Evolutionary conservation across 2,797 vertebrate species (phyloP).

Genomic region (Pseudotriccus pelzelni): DNA sequence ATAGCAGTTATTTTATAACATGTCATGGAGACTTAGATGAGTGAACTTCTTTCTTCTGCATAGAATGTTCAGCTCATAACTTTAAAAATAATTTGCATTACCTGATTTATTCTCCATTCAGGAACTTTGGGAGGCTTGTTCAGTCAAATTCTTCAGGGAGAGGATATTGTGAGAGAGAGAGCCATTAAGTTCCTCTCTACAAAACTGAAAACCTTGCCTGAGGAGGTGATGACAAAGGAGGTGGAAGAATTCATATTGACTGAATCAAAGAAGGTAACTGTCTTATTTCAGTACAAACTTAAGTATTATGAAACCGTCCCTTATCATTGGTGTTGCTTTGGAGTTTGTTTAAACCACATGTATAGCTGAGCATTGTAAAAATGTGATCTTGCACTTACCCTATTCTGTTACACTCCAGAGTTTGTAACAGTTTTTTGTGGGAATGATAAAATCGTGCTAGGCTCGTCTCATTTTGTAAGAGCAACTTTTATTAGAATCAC

Average conservation of each 20-base stretch:
- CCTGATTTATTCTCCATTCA: slow-evolving; percentile 50
- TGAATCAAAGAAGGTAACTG: slow-evolving; percentile 92
- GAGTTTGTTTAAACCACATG: background rate
- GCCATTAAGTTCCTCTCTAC: slow-evolving; percentile 95
- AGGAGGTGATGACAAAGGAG: slow-evolving; percentile 95
- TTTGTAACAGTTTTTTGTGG: background rate
- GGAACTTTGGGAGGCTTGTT: slow-evolving; percentile 95
- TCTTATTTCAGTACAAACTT: background rate
- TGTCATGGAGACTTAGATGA: background rate
- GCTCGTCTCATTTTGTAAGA: background rate
- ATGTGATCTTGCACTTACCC: fast-evolving
- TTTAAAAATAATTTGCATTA: background rate
- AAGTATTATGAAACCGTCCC: background rate
- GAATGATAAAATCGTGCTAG: background rate
- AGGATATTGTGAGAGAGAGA: slow-evolving; percentile 93
- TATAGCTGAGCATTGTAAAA: background rate
- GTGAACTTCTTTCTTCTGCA: background rate
- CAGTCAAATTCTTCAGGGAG: slow-evolving; percentile 96
- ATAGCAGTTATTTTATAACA: background rate
- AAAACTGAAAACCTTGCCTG: slow-evolving; percentile 91
- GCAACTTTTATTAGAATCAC: background rate
- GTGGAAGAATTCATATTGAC: slow-evolving; percentile 92
- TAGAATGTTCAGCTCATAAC: background rate
- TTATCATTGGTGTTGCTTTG: background rate
- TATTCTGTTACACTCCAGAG: background rate